phyloP scores from a whole-genome alignment of 2,888 invertebrate genomes.

The Lysandra coridon region DNA sequence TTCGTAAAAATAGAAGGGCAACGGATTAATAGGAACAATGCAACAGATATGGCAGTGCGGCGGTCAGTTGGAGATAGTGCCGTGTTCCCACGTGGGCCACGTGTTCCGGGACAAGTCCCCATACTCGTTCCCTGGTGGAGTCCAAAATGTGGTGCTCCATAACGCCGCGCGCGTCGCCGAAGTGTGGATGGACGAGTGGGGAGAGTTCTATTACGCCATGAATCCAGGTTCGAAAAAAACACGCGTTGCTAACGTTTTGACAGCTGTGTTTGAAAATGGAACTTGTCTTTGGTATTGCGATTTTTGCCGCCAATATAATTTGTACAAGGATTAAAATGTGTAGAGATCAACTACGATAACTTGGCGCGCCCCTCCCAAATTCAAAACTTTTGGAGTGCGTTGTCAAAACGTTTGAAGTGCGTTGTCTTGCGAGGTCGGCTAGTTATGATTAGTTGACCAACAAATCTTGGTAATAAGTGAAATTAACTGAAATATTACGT shows the following conservation, averaged over 20 bases:
- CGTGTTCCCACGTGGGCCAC: slow-evolving; percentile 98
- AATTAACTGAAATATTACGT: no score
- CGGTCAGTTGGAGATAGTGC: slow-evolving; percentile 95
- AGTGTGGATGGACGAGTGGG: slow-evolving; percentile 99
- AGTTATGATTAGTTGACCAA: no score
- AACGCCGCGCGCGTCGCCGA: slow-evolving; percentile 99
- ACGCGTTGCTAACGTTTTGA: slow-evolving; percentile 51
- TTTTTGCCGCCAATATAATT: neutral
- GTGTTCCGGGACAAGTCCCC: slow-evolving; percentile 99
- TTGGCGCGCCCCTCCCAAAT: no score
- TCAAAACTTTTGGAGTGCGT: no score
- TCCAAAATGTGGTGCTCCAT: slow-evolving; percentile 97
- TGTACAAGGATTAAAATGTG: neutral
- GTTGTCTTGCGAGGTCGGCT: no score
- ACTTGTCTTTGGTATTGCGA: slow-evolving; percentile 8
- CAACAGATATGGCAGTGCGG: slow-evolving; percentile 97
- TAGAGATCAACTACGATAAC: no score
- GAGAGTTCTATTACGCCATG: slow-evolving; percentile 99
- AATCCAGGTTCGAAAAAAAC: slow-evolving; percentile 91
- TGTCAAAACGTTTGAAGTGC: no score
- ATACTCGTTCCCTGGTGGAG: slow-evolving; percentile 99
- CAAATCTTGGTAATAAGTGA: no score
- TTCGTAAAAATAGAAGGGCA: no score
- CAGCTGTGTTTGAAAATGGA: slow-evolving; percentile 28
- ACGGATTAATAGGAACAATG: slow-evolving; percentile 35